Percentiles rank a stretch among this genome's conserved stretches.
Conservation (phyloP, 2,113 vertebrate species). For the Macaca fascicularis region T2T-MFA8v1.1 NC_088386.1:73351501-73352000, state of each 20-base stretch:
- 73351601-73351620: neutral
- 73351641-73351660: neutral
- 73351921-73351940: neutral
- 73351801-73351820: neutral
- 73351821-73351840: neutral
- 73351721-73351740: neutral
- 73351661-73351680: neutral
- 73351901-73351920: neutral
- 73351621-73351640: conserved; percentile 1
- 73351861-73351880: neutral
- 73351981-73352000: neutral
- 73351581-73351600: neutral
- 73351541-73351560: neutral
- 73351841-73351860: neutral
- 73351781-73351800: neutral
- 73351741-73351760: neutral
- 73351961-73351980: neutral
- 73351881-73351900: neutral
- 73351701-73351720: neutral
- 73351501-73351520: neutral
- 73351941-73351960: conserved; percentile 12
- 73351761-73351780: neutral
- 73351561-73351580: neutral
- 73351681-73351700: neutral
- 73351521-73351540: neutral